Conservation (phyloP, 2,113 vertebrate species). For the Oncorhynchus masou region DNA sequence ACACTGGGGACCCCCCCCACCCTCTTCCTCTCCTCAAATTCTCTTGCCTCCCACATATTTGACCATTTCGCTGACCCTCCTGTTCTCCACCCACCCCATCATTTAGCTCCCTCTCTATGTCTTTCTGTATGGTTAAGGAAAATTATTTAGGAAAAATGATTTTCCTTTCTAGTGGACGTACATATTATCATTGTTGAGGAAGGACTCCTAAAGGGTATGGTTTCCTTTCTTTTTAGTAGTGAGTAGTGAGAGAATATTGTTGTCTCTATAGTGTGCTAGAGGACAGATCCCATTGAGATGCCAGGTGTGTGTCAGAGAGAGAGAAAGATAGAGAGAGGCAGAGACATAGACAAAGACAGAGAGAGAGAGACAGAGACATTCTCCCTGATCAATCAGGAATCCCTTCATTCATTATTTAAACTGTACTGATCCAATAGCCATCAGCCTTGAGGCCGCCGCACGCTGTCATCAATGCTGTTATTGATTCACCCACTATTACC, state of each 20-base stretch:
- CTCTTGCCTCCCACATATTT: background rate
- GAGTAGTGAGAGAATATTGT: background rate
- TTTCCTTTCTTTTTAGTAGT: background rate
- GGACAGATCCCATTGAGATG: conserved; percentile 59
- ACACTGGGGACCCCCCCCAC: background rate
- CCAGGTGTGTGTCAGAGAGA: conserved; percentile 32
- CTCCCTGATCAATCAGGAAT: conserved; percentile 68
- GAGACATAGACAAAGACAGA: conserved; percentile 34
- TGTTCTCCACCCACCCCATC: background rate
- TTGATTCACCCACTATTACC: conserved; percentile 54
- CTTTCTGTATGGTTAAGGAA: no score
- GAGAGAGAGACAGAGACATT: conserved; percentile 52
- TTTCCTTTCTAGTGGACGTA: no score
- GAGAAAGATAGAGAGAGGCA: background rate
- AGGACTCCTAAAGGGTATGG: no score
- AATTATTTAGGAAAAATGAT: no score
- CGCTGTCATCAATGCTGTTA: conserved; percentile 67
- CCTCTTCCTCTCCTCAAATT: background rate
- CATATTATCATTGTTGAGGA: no score
- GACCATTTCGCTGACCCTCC: conserved; percentile 14
- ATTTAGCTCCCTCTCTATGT: background rate
- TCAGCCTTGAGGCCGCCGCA: conserved; percentile 65
- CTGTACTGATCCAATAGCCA: conserved; percentile 62
- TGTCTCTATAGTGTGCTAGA: conserved; percentile 8
- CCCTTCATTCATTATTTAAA: conserved; percentile 73